Evolutionary conservation across 2,888 invertebrate species (phyloP), one percentile per base, ranked within the genome.

Genomic region (Caenorhabditis zanzibari): DNA sequence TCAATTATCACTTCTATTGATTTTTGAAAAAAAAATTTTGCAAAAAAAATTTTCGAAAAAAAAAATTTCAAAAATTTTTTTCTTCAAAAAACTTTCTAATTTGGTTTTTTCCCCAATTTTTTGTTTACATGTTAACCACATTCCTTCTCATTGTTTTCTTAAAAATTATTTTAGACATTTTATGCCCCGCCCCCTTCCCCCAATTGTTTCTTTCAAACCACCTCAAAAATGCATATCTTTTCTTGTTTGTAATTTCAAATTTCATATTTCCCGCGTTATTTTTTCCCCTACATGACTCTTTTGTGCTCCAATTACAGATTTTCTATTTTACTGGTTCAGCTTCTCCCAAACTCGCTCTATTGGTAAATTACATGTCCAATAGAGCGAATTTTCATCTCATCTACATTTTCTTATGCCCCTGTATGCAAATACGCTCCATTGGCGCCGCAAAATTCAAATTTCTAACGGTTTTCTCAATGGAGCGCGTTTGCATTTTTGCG

Each of bases 201-300:
- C n/a, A n/a, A 32, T 35, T 59, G 4, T 41, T 61, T 35, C 6
- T 14, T 24, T 41, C 38, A 5, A 47, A 47, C 1, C 19, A 5
- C 14, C 10, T 16, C 47, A n/a, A 19, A 19, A 47, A 47, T 47
- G 47, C 47, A 47, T 47, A 47, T 41, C 32, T 24, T 22, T 22
- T 38, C 38, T 38, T n/a, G 19, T n/a, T 10, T 58, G 7, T 16
- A 4, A 6, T 38, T 38, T 35, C 32, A 5, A 32, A n/a, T 9
- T 59, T 59, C 19, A 19, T 19, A 59, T 59, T 59, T 28, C 56
- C 56, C 58, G 26, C 56, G 5, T 26, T 56, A n/a, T 22, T 22
- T 52, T 12, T 52, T 19, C 19, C 7, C 22, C 7, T 19, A 19
- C 22, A 22, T n/a, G 19, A 10, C 6, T 24, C 5, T 22, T 52